A percentile compares a stretch with the other conserved stretches of the same genome.
phyloP scores from a whole-genome alignment of 2,888 invertebrate species.

The Meiosimyza platycephala region DNA sequence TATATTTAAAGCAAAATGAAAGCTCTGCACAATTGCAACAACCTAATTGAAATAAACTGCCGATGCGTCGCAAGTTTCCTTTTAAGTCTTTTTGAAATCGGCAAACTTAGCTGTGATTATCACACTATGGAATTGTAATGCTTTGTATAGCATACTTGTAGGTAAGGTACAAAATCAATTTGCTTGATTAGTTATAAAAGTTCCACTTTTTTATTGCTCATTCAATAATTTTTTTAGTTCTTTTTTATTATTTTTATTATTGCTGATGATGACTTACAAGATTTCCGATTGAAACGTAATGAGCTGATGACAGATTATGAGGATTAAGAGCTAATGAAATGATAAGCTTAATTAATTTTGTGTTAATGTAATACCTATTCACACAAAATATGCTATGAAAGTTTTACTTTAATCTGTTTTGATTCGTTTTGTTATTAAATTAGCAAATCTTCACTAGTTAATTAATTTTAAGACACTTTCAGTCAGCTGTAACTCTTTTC shows the following conservation, averaged over 20 bases:
- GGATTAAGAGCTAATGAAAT: neutral
- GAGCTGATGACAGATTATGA: neutral
- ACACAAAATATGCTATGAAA: neutral
- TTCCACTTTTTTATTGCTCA: neutral
- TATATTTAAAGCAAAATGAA: neutral
- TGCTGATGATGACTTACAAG: conserved; percentile 23
- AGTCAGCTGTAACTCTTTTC: neutral
- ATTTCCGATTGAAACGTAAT: conserved; percentile 20
- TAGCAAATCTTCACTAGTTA: no score
- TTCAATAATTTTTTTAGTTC: neutral
- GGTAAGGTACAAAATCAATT: conserved; percentile 16
- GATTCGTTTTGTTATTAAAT: no score
- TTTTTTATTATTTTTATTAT: neutral
- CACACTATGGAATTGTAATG: neutral
- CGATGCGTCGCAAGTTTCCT: neutral
- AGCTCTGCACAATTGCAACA: neutral
- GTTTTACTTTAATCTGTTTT: no score
- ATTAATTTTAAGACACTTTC: no score
- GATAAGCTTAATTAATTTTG: no score
- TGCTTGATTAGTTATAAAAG: conserved; percentile 9
- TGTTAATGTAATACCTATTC: no score
- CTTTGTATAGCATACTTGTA: conserved; percentile 12
- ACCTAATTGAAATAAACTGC: neutral
- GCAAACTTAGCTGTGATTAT: conserved; percentile 1
- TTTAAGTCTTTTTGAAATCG: neutral